phyloP scores from a whole-genome alignment of 2,888 invertebrate species.

The Amphipoea oculea region DNA sequence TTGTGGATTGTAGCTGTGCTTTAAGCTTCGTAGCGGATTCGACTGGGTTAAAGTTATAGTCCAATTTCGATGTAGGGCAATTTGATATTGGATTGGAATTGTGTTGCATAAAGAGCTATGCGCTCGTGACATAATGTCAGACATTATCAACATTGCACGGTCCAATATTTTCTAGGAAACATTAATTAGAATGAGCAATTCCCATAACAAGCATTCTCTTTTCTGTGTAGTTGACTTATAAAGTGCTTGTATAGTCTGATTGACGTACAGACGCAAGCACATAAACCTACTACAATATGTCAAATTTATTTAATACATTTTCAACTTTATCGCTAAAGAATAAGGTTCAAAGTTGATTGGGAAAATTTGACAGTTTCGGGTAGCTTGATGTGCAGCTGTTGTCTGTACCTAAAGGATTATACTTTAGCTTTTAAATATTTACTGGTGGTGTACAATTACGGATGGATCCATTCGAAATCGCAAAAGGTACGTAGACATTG shows the following conservation, averaged over 20 bases:
- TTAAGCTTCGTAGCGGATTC: conserved; percentile 2
- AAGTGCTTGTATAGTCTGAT: too few species aligned
- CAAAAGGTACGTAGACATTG: background rate
- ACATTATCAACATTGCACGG: conserved; percentile 4
- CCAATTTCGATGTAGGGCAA: conserved; percentile 34
- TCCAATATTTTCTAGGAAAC: background rate
- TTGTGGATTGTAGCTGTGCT: conserved; percentile 24
- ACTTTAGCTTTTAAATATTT: background rate
- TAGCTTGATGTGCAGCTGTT: too few species aligned
- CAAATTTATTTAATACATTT: too few species aligned
- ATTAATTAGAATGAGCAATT: background rate
- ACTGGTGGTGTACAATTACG: too few species aligned
- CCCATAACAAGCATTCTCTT: background rate
- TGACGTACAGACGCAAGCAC: background rate
- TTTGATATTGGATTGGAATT: conserved; percentile 45
- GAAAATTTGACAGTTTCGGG: too few species aligned
- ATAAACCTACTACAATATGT: too few species aligned
- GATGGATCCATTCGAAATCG: background rate
- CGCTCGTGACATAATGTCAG: background rate
- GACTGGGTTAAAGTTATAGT: conserved; percentile 38
- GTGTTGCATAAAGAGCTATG: conserved; percentile 12
- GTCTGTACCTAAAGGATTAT: background rate
- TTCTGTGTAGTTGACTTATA: background rate
- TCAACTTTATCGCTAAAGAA: too few species aligned
- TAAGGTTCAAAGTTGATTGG: too few species aligned